phyloP scores from a whole-genome alignment of 2,888 invertebrate genomes.

The Melieria picta region DNA sequence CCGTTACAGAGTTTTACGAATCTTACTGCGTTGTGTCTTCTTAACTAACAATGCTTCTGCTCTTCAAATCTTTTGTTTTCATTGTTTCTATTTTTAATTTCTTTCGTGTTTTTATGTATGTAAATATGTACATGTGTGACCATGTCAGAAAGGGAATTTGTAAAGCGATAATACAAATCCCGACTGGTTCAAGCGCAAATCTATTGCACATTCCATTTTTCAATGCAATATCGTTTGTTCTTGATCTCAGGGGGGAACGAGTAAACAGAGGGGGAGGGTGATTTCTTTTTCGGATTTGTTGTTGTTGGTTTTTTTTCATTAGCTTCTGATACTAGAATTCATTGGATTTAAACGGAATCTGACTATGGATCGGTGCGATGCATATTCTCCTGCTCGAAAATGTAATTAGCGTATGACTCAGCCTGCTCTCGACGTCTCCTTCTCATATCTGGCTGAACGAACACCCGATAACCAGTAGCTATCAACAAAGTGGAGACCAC shows the following conservation, averaged over 20 bases:
- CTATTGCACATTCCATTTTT: slow-evolving; percentile 12
- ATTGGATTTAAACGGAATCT: too few species aligned
- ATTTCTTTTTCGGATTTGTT: slow-evolving; percentile 1
- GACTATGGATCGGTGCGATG: not conserved
- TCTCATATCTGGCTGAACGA: slow-evolving; percentile 55
- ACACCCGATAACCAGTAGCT: slow-evolving; percentile 50
- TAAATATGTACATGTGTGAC: too few species aligned
- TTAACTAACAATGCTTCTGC: slow-evolving; percentile 5
- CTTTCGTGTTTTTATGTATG: not conserved
- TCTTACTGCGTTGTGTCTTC: not conserved
- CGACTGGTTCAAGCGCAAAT: slow-evolving; percentile 13
- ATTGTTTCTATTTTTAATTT: slow-evolving; percentile 14
- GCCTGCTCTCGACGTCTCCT: slow-evolving; percentile 54
- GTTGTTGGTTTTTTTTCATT: not conserved
- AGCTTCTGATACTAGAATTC: not conserved
- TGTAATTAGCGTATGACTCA: slow-evolving; percentile 59
- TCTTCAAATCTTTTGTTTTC: slow-evolving; percentile 3
- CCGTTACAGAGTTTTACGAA: slow-evolving; percentile 26
- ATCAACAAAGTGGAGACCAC: slow-evolving; percentile 52
- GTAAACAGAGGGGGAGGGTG: too few species aligned
- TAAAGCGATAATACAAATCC: not conserved
- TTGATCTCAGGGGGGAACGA: too few species aligned
- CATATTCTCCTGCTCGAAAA: slow-evolving; percentile 56
- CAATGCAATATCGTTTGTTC: not conserved
- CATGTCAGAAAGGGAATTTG: too few species aligned